Conservation (phyloP, 2,888 invertebrate genomes). For the Agrypnus murinus region DNA sequence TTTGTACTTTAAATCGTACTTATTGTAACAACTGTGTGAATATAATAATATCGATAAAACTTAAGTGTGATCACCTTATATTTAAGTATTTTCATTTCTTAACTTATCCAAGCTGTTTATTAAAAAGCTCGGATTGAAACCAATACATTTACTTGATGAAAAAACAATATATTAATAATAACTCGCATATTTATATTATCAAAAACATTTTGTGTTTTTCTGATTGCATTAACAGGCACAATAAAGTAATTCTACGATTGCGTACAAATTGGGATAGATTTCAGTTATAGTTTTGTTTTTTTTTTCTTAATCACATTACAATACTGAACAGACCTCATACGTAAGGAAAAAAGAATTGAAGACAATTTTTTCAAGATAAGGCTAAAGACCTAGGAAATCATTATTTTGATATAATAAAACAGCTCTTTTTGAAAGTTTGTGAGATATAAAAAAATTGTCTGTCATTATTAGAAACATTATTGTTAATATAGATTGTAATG, state of each 20-base stretch:
- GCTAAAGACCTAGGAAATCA: no score
- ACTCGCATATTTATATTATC: conserved; percentile 59
- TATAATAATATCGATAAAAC: conserved; percentile 36
- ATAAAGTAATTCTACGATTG: conserved; percentile 67
- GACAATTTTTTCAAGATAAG: no score
- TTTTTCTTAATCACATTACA: conserved; percentile 63
- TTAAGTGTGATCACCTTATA: conserved; percentile 40
- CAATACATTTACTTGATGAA: conserved; percentile 60
- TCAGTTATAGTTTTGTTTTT: conserved; percentile 31
- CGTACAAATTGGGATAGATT: conserved; percentile 45
- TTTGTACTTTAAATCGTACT: conserved; percentile 60
- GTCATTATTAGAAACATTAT: conserved; percentile 10
- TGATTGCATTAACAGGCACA: conserved; percentile 69
- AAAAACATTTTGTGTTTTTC: conserved; percentile 60
- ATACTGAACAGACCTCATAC: conserved; percentile 62
- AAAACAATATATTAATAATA: conserved; percentile 56
- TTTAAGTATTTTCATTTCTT: conserved; percentile 29
- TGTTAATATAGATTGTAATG: conserved; percentile 11
- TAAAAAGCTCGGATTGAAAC: conserved; percentile 40
- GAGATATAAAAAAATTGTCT: conserved; percentile 6
- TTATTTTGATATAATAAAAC: no score
- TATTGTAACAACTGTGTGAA: conserved; percentile 43
- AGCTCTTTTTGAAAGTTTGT: not conserved
- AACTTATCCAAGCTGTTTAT: conserved; percentile 32
- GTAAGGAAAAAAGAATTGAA: no score